Evolutionary conservation across 2,797 vertebrate genomes (phyloP).

Genomic region (Buphagus erythrorhynchus): DNA sequence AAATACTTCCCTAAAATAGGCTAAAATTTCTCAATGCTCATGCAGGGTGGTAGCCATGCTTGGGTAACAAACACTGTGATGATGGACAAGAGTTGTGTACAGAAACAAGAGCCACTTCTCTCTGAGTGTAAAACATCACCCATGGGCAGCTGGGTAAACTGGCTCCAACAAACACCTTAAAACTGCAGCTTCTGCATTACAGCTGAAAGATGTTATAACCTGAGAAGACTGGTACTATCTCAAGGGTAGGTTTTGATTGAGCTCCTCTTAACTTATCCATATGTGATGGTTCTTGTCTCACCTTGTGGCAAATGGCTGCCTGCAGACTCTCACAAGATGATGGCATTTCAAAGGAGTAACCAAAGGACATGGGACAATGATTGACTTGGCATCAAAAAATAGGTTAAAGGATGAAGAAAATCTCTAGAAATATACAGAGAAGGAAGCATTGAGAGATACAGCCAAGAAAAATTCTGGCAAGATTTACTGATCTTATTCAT

Average conservation of each 20-base stretch:
- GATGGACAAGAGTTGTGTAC: neutral
- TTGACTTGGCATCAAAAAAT: neutral
- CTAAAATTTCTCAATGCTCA: neutral
- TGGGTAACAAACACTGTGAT: neutral
- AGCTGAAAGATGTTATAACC: neutral
- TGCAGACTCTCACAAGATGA: neutral
- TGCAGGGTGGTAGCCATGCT: neutral
- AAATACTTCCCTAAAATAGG: neutral
- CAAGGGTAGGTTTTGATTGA: neutral
- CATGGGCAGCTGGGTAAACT: neutral
- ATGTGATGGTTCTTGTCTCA: neutral
- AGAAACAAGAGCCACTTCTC: neutral
- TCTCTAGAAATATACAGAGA: neutral
- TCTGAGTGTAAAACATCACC: neutral
- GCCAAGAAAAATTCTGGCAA: neutral
- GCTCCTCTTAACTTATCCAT: neutral
- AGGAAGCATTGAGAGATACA: neutral
- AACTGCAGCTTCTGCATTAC: neutral
- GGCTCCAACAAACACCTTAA: neutral
- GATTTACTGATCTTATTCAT: neutral
- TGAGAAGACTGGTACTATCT: neutral
- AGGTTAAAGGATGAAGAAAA: neutral
- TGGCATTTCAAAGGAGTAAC: neutral
- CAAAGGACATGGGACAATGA: neutral
- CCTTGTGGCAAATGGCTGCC: neutral